Evolutionary conservation across 1,140 invertebrate species (phyloP), one percentile per base, ranked within the genome.

Genomic region (Papilio xuthus): DNA sequence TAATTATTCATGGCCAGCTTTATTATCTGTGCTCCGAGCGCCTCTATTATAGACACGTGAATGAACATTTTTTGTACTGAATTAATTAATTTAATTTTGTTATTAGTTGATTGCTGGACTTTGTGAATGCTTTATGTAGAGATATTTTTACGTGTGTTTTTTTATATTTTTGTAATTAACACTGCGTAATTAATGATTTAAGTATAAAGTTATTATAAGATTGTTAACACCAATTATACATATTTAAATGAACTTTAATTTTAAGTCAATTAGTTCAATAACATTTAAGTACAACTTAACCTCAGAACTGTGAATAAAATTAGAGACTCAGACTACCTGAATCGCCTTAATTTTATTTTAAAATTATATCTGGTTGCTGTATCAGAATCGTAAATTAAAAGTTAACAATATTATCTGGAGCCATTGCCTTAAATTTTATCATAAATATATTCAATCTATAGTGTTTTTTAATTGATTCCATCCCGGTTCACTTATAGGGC

Each of bases 1-100:
- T 86, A 87, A 86, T 86, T 83, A 84, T 79, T 79, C 77, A 44
- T 74, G 72, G 44, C 42, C 72, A 32, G 42, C 20, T 67, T 67
- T 32, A 74, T 74, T 74, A 76, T 76, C 74, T 76, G 53, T 76
- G 74, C 23, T 13, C 26, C 26, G 47, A 75, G 44, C 28, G 53
- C 53, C 53, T 67, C 60, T 76, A 41, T 60, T 63, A 76, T 28
- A 47, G 47, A 53, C 44, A 15, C 50, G 50, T 41, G 28, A 76
- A 41, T 76, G 32, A 76, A 60, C 50, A 28, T 76, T 60, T 76
- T 60, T 76, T 76, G 71, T 73, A 73, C 26, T 72, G 37, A 44
- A 26, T 73, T 67, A 67, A 67, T 67, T 67, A 67, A 67, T 67
- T 67, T 32, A 67, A 67, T 67, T 67, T 67, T 28, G 60, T 15